Evolutionary conservation across 2,888 invertebrate species (phyloP), one percentile per base, ranked within the genome.

Genomic region (Tenthredo distinguenda): DNA sequence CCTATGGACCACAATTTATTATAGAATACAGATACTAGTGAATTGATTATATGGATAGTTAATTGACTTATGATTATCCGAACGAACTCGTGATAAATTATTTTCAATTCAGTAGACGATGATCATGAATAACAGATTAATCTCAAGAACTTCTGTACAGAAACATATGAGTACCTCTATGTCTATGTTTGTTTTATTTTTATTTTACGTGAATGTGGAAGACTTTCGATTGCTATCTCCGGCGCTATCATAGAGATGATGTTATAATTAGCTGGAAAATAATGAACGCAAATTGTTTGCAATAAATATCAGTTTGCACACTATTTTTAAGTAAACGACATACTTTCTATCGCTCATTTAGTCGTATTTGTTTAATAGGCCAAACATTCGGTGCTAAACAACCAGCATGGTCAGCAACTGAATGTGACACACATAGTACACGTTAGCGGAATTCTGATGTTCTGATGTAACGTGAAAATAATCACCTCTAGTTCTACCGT

Each of bases 321-420:
- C 50, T 50, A 6, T 62, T n/a, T 62, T 26, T 0, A 40, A 58
- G 62, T 81, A 10, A n/a, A 58, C 40, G 79, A 9, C 62, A 58
- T 15, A 62, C 79, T 81, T 62, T 81, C 79, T 62, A 81, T 62
- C 26, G 40, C 37, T 55, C n/a, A 55, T 81, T 81, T 62, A 58
- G 62, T 77, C 50, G 34, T 81, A 62, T 81, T 71, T 55, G 34
- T 31, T 83, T 83, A 83, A 83, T 83, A 83, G 83, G 83, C 83
- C 83, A 83, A 81, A 83, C 68, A 83, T 83, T 83, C 83, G 68
- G 47, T n/a, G 65, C 47, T 40, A 31, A 68, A 47, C 15, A 71
- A 83, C 83, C 15, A 83, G 83, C 83, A 43, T 50, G n/a, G 83
- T 83, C 83, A 83, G 83, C 83, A 68, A 55, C 34, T 68, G 50